These are phyloP conservation scores for Emmelina monodactyla DNA, from an alignment of 2,888 invertebrate genomes.

Conservation along the genomic window DNA sequence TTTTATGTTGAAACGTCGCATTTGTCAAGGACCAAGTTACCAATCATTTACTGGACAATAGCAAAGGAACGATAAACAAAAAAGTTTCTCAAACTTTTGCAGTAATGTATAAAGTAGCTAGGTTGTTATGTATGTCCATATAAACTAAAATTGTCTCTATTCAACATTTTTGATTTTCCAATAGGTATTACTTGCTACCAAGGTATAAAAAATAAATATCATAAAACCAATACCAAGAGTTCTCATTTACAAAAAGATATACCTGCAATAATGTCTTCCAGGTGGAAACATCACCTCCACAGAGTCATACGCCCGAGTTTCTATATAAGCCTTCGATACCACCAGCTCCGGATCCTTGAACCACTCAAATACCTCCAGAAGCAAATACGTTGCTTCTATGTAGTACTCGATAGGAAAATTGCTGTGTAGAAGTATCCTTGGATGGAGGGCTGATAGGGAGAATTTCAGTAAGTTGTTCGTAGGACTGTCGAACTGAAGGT, in stretches of 20 bases:
- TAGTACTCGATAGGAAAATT: slow-evolving; percentile 29
- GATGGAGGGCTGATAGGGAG: slow-evolving; percentile 33
- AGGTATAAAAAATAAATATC: too few relatives aligned
- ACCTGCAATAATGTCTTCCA: slow-evolving; percentile 53
- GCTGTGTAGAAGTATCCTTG: slow-evolving; percentile 35
- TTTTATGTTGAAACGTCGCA: too few relatives aligned
- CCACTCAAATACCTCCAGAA: slow-evolving; percentile 47
- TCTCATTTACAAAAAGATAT: slow-evolving; percentile 2
- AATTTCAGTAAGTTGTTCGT: slow-evolving; percentile 30
- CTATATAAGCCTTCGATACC: slow-evolving; percentile 27
- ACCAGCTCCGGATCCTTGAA: slow-evolving; percentile 33
- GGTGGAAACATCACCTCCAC: slow-evolving; percentile 33
- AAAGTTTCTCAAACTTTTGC: too few relatives aligned
- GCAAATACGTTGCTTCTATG: slow-evolving; percentile 37
- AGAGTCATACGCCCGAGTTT: slow-evolving; percentile 33
- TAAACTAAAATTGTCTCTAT: too few relatives aligned
- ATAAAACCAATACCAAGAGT: too few relatives aligned
- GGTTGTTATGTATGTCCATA: too few relatives aligned
- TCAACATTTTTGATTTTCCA: too few relatives aligned
- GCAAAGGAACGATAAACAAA: too few relatives aligned
- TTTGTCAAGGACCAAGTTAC: too few relatives aligned
- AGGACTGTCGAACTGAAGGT: slow-evolving; percentile 45
- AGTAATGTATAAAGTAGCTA: too few relatives aligned
- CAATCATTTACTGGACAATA: too few relatives aligned
- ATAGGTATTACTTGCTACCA: too few relatives aligned